Percentiles rank a stretch among this genome's conserved stretches.
These are phyloP conservation scores for Calonectris borealis DNA, from an alignment of 2,113 vertebrate species.

Conservation along the genomic window DNA sequence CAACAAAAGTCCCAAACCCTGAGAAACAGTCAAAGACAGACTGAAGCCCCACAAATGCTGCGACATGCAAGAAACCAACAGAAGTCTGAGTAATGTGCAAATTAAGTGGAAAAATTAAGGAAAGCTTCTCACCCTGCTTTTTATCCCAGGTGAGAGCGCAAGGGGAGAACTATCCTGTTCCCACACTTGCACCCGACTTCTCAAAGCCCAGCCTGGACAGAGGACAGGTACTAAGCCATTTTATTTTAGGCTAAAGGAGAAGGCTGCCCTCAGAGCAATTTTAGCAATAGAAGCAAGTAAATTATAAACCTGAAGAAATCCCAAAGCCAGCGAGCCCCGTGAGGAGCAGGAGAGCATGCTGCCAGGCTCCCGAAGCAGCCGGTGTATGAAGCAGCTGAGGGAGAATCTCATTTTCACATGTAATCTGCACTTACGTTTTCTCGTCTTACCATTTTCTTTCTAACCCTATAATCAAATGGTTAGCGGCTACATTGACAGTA, in stretches of 20 bases:
- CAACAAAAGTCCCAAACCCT: not conserved
- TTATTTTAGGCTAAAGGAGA: not conserved
- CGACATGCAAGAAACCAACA: not conserved
- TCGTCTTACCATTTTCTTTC: not conserved
- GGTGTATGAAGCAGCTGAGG: not conserved
- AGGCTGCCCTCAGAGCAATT: not conserved
- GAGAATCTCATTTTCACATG: not conserved
- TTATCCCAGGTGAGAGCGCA: not conserved
- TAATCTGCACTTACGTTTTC: not conserved
- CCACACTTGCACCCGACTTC: fast-evolving
- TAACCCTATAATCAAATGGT: not conserved
- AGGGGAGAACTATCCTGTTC: not conserved
- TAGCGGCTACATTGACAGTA: not conserved
- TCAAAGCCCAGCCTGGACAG: not conserved
- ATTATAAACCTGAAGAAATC: not conserved
- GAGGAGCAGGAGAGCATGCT: not conserved
- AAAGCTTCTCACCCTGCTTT: not conserved
- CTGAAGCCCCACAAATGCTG: not conserved
- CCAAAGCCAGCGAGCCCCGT: fast-evolving
- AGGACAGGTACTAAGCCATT: not conserved
- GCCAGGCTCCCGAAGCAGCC: not conserved
- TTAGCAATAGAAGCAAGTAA: not conserved
- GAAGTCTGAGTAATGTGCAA: not conserved
- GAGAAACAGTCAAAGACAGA: not conserved
- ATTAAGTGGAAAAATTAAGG: not conserved